phyloP scores from a whole-genome alignment of 37 sponge, comb jelly and placozoan species.

The Ephydatia muelleri region DNA sequence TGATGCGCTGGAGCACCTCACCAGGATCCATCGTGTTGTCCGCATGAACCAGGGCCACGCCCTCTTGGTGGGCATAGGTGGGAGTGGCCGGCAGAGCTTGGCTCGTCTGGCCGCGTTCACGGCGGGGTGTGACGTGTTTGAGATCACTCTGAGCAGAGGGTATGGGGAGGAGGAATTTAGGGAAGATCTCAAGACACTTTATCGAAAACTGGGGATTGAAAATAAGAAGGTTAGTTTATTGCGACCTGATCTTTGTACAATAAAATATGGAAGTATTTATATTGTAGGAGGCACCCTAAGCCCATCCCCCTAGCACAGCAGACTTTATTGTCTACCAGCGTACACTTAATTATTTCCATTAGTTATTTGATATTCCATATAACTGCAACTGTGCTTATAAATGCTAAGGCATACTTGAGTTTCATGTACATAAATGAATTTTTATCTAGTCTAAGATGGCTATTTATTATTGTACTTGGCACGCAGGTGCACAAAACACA shows the following conservation, averaged over 20 bases:
- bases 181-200: constrained; percentile 96
- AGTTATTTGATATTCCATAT: no score
- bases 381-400: no score
- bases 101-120: constrained; percentile 96
- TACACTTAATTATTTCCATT: no score
- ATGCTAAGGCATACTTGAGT: no score
- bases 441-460: no score
- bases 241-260: neutral
- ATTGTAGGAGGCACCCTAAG: neutral
- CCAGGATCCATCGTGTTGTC: constrained; percentile 91
- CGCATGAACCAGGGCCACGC: constrained; percentile 97
- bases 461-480: no score
- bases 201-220: constrained; percentile 93
- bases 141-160: constrained; percentile 95
- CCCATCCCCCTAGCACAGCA: neutral
- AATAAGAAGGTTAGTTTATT: constrained; percentile 80
- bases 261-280: neutral
- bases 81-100: constrained; percentile 95
- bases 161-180: constrained; percentile 97
- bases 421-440: no score
- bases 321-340: no score
- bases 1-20: constrained; percentile 96
- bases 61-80: constrained; percentile 97
- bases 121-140: constrained; percentile 98
- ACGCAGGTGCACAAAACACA: no score